Base-by-base conservation (phyloP, 2,888 invertebrate genomes). In the Protonemura montana region DNA sequence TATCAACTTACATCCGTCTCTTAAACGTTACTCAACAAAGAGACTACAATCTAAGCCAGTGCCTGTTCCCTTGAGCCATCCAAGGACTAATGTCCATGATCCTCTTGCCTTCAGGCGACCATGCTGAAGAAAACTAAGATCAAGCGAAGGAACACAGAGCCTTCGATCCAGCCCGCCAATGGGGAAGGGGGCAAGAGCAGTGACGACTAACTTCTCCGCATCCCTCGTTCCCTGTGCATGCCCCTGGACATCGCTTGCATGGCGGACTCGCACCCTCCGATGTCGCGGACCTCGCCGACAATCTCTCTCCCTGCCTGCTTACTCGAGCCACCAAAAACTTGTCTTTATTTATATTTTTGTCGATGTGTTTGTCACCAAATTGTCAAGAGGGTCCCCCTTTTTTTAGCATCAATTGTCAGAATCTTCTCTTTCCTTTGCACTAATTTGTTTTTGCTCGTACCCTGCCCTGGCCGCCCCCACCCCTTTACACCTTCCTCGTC, bases 121-220 rank as follows among this genome's bases (percentile, higher is more conserved):
- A 99, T 99, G 99, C 95, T 99, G 95, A 99, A 99, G 96, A 99
- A 99, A 96, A 96, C 96, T 94, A 99, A 99, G 95, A 98, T 98
- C 95, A 98, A 98, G 94, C 95, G 98, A 92, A 96, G 97, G 90
- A 96, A 97, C 91, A 96, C 96, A 90, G 96, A 96, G 93, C 95
- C 95, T 90, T 94, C 95, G 93, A 95, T 96, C 93, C 93, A 94
- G 91, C 93, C 94, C 90, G 93, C 94, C 92, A 94, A 94, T 92
- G 94, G 94, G 92, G 94, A 94, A 93, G 94, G 94, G 93, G 94
- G 94, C 92, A 94, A 93, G 93, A 93, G 93, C 91, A 92, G 93
- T 90, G 93, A 93, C 90, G 93, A 93, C 90, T 93, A 93, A 91
- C 77, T 84, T 77, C 80, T 87, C 87, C 86, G 87, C 87, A 87